phyloP scores from a whole-genome alignment of 1,140 invertebrate genomes.

The Euura saliciscinereae region DNA sequence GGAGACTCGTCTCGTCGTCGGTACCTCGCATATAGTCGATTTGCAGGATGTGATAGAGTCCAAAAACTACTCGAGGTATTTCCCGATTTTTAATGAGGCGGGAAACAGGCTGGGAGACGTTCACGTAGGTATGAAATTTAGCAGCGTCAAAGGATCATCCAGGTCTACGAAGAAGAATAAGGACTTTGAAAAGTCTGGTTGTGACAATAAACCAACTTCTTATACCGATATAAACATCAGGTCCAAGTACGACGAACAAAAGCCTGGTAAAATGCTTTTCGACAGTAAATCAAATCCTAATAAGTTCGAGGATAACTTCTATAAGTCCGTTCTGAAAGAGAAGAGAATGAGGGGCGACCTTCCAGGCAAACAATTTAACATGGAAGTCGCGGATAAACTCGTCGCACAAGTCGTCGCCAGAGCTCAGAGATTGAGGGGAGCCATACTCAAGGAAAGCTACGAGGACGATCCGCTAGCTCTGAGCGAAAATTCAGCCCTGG shows the following conservation, averaged over 20 bases:
- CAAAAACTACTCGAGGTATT: slow-evolving; percentile 40
- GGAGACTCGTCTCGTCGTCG: slow-evolving; percentile 37
- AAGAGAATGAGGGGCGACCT: slow-evolving; percentile 28
- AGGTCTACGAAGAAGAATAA: slow-evolving; percentile 23
- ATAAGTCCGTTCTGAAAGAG: slow-evolving; percentile 41
- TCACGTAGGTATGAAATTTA: slow-evolving; percentile 41
- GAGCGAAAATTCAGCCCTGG: slow-evolving; percentile 31
- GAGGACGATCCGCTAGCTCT: slow-evolving; percentile 34
- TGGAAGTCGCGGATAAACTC: slow-evolving; percentile 42
- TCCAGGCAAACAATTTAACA: slow-evolving; percentile 27
- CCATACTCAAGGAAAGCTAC: slow-evolving; percentile 39
- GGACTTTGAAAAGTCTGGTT: slow-evolving; percentile 22
- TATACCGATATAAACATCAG: not conserved
- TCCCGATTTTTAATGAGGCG: slow-evolving; percentile 40
- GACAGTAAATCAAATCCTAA: slow-evolving; percentile 16
- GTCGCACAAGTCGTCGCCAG: slow-evolving; percentile 45
- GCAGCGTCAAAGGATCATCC: slow-evolving; percentile 21
- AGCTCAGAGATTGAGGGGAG: slow-evolving; percentile 45
- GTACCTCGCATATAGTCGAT: slow-evolving; percentile 40
- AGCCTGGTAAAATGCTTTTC: slow-evolving; percentile 10
- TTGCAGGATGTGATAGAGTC: slow-evolving; percentile 41
- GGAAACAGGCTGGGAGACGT: slow-evolving; percentile 44
- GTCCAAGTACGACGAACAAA: not conserved
- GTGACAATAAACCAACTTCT: slow-evolving; percentile 10
- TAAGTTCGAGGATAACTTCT: slow-evolving; percentile 32